Evolutionary conservation across 2,888 invertebrate species (phyloP), one percentile per base, ranked within the genome.

Genomic region (Diarsia dahlii): DNA sequence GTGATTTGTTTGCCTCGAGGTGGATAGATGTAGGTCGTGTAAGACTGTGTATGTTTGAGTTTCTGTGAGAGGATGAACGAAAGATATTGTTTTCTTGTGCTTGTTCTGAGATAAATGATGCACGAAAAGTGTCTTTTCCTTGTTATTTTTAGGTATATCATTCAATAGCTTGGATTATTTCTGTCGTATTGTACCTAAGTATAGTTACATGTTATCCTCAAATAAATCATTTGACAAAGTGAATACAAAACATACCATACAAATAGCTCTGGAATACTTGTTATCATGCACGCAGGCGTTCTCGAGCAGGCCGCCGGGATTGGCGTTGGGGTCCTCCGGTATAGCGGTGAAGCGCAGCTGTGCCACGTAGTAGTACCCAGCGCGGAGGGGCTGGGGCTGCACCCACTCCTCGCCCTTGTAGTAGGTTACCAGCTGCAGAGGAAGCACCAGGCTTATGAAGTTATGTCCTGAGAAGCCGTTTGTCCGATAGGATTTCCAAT

Each of bases 401-500:
- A 90, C 76, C 83, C 89, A 91, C 28, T 93, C 91, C 70, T 95
- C 93, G 4, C 89, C 90, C 0, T 90, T 86, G 81, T 93, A 95
- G 66, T 90, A 89, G 0, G 94, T 92, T 69, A 91, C 90, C 39
- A 95, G 88, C 95, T 95, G n/a, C n/a, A n/a, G 81, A n/a, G 8
- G 84, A 89, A 8, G 12, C 52, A 58, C 23, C 45, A 20, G 5
- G 45, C 12, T n/a, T 45, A 18, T 4, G n/a, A 54, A 39, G 39
- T 39, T 39, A 39, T 39, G 39, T 39, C 6, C 5, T 8, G 15
- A 8, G 8, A 2, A 58, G 6, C 52, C 56, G 23, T 28, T 28
- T 2, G 28, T 28, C 28, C 28, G 28, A 28, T 28, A 28, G 28
- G 23, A 23, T 56, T 13, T 6, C 23, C 56, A 23, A 13, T n/a